Evolutionary conservation across 64 coral and sea anemone genomes (phyloP), one percentile per base, ranked within the genome.

Genomic region (Platygyra sinensis): DNA sequence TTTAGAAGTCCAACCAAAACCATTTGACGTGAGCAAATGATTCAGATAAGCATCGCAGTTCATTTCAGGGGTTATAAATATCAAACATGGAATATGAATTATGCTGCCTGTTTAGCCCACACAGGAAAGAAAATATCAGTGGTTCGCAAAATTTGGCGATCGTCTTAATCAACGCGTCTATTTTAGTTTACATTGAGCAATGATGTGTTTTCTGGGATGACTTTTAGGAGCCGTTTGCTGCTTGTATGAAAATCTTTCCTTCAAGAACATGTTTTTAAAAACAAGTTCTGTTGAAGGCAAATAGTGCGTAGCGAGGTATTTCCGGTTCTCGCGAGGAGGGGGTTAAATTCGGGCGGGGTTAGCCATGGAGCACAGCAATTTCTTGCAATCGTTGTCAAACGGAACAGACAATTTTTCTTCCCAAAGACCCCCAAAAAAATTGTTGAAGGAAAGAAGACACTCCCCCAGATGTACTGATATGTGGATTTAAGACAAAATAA

Each of bases 211-310:
- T 67, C 19, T 9, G 25, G 22, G 25, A 25, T 2, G 64, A 20
- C 8, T 67, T 67, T 25, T 25, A 10, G 27, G 22, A 67, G 64
- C 64, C 25, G 9, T 67, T 67, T 67, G 19, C 64, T 24, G 22
- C 22, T 24, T 20, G 52, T 4, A 55, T 55, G 52, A 55, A 55
- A 55, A 55, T 55, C 10, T 67, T 78, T n/a, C 11, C 50, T 52
- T 14, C 2, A 0, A 17, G 51, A 77, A 77, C 38, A 52, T 52
- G 75, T 77, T 77, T 78, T 52, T 8, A 78, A 78, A 52, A 78
- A 78, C 50, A 78, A 78, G 42, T 78, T 78, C 76, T 27, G 76
- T 54, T 49, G 49, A 78, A 78, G 76, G 54, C 46, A 78, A 78
- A 25, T 27, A 25, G 49, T 10, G 76, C 76, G 46, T 54, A 54